A percentile compares a stretch with the other conserved stretches of the same genome.
These are phyloP conservation scores for Gadus macrocephalus DNA, from an alignment of 2,113 vertebrate species.

Conservation along the genomic window DNA sequence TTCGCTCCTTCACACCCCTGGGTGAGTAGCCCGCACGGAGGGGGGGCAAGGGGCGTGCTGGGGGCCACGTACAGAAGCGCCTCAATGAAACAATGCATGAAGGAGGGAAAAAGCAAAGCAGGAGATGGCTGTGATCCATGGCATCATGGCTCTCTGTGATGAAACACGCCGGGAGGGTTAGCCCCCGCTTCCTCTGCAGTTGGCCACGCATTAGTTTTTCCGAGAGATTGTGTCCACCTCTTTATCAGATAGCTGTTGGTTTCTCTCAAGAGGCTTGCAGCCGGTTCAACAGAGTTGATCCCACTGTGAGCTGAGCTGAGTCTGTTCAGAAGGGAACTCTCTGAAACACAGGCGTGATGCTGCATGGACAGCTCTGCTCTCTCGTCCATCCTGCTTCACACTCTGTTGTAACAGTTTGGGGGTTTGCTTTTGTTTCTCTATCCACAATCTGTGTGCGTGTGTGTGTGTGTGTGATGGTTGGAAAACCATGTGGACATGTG, in stretches of 20 bases:
- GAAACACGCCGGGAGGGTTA: no score
- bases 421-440: slow-evolving; percentile 9
- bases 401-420: slow-evolving; percentile 14
- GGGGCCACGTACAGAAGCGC: neutral
- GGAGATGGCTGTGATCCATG: no score
- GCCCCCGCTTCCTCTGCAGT: no score
- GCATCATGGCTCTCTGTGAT: no score
- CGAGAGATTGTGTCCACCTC: no score
- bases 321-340: neutral
- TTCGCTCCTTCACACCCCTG: slow-evolving; percentile 92
- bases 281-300: no score
- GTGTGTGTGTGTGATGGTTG: slow-evolving; percentile 34
- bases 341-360: slow-evolving; percentile 12
- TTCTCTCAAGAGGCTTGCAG: no score
- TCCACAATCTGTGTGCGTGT: no score
- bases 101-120: no score
- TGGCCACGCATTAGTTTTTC: no score
- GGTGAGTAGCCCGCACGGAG: slow-evolving; percentile 78
- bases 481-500: slow-evolving; percentile 14
- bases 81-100: neutral
- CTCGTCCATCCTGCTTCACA: slow-evolving; percentile 24
- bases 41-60: neutral
- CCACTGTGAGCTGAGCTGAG: neutral
- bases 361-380: slow-evolving; percentile 28
- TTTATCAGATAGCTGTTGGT: no score